These are phyloP conservation scores for Oncorhynchus kisutch DNA, from an alignment of 2,113 vertebrate genomes.

Conservation along the genomic window DNA sequence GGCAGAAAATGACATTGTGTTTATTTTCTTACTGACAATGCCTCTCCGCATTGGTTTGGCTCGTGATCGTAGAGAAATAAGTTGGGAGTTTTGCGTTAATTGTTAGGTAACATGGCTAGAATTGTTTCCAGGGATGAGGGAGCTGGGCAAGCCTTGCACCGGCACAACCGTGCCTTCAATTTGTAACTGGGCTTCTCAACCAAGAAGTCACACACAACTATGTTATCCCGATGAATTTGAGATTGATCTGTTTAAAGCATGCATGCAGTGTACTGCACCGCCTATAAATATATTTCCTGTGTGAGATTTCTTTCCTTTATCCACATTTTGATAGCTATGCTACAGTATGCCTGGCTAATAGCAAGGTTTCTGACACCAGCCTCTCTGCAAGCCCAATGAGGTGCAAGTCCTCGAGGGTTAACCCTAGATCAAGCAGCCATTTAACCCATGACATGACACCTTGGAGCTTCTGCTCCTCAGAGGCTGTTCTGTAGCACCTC, in stretches of 20 bases:
- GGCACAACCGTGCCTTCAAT: constrained; percentile 28
- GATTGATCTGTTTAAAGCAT: constrained; percentile 39
- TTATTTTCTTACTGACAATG: constrained; percentile 52
- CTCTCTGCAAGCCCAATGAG: not conserved
- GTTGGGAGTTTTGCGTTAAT: constrained; percentile 49
- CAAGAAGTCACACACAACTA: constrained; percentile 45
- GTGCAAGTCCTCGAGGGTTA: not conserved
- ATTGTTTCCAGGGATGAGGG: constrained; percentile 39
- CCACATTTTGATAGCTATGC: too few relatives aligned
- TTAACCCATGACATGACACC: not conserved
- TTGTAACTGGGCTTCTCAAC: constrained; percentile 41
- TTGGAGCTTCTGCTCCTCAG: not conserved
- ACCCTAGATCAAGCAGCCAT: not conserved
- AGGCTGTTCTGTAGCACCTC: too few relatives aligned
- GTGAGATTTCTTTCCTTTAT: constrained; percentile 28
- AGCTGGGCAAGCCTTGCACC: constrained; percentile 19
- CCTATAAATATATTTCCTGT: constrained; percentile 28
- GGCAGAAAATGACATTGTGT: constrained; percentile 50
- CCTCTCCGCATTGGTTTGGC: constrained; percentile 53
- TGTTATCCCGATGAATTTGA: constrained; percentile 48
- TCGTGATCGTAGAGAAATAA: constrained; percentile 45
- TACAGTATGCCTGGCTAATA: constrained; percentile 33
- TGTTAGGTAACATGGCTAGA: constrained; percentile 60
- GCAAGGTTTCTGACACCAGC: constrained; percentile 32
- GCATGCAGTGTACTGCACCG: not conserved